Conservation (phyloP, 2,797 vertebrate species). For the Enteromius fasciolatus region DNA sequence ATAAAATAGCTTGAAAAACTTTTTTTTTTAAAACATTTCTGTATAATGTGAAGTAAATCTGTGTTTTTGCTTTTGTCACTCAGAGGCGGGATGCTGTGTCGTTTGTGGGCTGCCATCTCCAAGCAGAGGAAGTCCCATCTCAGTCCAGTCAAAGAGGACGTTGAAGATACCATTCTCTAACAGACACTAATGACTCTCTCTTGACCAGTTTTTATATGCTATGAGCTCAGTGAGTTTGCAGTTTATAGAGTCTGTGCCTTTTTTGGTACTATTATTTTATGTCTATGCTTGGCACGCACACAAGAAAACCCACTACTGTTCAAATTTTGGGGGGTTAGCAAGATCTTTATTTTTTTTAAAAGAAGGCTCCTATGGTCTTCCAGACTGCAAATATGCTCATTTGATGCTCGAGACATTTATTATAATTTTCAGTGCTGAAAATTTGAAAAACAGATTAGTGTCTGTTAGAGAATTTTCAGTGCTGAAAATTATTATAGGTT, state of each 20-base stretch:
- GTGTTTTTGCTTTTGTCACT: conserved; percentile 32
- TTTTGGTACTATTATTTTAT: conserved; percentile 38
- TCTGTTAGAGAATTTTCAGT: background rate
- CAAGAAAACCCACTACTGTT: background rate
- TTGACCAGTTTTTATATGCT: conserved; percentile 14
- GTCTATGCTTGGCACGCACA: conserved; percentile 6
- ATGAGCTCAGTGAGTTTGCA: conserved; percentile 59
- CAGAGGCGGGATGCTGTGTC: conserved; percentile 85
- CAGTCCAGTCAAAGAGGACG: conserved; percentile 64
- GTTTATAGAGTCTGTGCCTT: conserved; percentile 33
- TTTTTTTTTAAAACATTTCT: background rate
- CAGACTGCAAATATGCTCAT: background rate
- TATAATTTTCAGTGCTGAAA: background rate
- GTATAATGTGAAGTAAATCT: conserved; percentile 1
- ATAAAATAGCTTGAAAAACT: background rate
- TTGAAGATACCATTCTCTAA: conserved; percentile 70
- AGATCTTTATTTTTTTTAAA: background rate
- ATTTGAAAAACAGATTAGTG: no score
- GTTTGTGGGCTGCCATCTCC: conserved; percentile 83
- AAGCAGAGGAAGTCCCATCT: conserved; percentile 68
- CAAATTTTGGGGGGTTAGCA: no score
- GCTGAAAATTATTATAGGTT: background rate
- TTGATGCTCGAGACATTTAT: background rate
- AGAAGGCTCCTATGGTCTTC: background rate
- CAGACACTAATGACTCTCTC: conserved; percentile 27